Base-by-base conservation (phyloP, 2,888 invertebrate genomes). In the Lissonota sp. region DNA sequence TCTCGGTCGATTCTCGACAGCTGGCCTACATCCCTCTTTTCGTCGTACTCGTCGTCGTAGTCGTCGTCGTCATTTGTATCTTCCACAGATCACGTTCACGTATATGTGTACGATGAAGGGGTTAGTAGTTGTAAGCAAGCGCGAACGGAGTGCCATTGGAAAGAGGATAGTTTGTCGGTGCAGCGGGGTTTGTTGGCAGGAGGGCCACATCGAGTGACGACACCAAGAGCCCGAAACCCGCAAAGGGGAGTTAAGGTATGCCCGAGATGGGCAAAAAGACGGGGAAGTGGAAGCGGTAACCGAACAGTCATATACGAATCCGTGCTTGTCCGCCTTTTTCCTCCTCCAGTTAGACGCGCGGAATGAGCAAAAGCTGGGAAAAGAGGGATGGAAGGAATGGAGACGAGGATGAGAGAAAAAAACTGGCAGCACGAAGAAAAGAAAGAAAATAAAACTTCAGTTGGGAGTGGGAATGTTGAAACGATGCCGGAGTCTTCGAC, bases 11-110 rank as follows among this genome's bases (percentile, higher is more conserved):
- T 82, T 80, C 75, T 66, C 80, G 81, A 81, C 83, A 83, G 82
- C 83, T 85, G 85, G 81, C 84, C 84, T 83, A 79, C 81, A 83
- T 81, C 69, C 63, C 72, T 66, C 76, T 82, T 64, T 26, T 76
- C 79, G 26, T 69, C 70, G 58, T 70, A 40, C 16, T n/a, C 49
- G 10, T 49, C 49, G n/a, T 12, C 71, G 58, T 70, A 60, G 69
- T 82, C 67, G 37, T 76, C 79, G 40, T 71, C 70, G 63, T 79
- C 62, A 49, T 46, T 62, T 51, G 72, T 58, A 64, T 73, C 63
- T 42, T 49, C 44, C 16, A 60, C 26, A 42, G 3, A 26, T 8
- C 49, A 55, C 62, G 58, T 64, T 14, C 39, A 53, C 60, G 55
- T 71, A n/a, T 53, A 60, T 46, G 63, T 16, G 51, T 69, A 63